phyloP scores from a whole-genome alignment of 2,113 vertebrate species.

The Periophthalmus modestus region DNA sequence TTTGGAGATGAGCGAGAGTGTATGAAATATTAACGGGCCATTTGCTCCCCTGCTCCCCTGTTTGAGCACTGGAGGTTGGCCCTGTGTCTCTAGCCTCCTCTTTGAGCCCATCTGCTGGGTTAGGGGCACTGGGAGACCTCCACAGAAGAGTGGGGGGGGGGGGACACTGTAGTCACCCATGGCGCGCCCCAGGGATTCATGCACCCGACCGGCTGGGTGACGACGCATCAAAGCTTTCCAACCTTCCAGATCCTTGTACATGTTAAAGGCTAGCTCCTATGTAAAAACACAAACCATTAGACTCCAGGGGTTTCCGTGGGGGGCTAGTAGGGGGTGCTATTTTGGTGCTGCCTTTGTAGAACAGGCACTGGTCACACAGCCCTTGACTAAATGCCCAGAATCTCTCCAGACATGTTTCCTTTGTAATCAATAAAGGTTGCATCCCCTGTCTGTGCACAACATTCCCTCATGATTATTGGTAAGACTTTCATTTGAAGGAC shows the following conservation, averaged over 20 bases:
- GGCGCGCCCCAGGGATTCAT: constrained; percentile 68
- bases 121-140: constrained; percentile 69
- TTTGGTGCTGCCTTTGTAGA: constrained; percentile 69
- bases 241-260: constrained; percentile 73
- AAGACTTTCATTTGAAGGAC: constrained; percentile 9
- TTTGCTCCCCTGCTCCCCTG: constrained; percentile 76
- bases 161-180: constrained; percentile 58
- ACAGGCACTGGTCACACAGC: constrained; percentile 42
- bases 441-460: constrained; percentile 25
- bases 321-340: constrained; percentile 48
- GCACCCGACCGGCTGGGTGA: constrained; percentile 73
- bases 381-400: constrained; percentile 64
- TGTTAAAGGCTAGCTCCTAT: constrained; percentile 56
- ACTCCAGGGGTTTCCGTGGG: constrained; percentile 19
- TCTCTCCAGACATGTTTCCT: constrained; percentile 46
- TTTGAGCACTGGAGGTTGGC: constrained; percentile 72
- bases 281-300: constrained; percentile 64
- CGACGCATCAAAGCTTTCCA: constrained; percentile 71
- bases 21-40: constrained; percentile 79
- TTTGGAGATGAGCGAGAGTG: constrained; percentile 68
- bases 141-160: constrained; percentile 48
- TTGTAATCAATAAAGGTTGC: constrained; percentile 49
- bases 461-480: constrained; percentile 6
- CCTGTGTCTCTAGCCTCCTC: constrained; percentile 67
- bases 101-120: constrained; percentile 79